Percentiles rank a stretch among this genome's conserved stretches.
Evolutionary conservation across 1,140 invertebrate genomes (phyloP).

Genomic region (Achroia grisella): DNA sequence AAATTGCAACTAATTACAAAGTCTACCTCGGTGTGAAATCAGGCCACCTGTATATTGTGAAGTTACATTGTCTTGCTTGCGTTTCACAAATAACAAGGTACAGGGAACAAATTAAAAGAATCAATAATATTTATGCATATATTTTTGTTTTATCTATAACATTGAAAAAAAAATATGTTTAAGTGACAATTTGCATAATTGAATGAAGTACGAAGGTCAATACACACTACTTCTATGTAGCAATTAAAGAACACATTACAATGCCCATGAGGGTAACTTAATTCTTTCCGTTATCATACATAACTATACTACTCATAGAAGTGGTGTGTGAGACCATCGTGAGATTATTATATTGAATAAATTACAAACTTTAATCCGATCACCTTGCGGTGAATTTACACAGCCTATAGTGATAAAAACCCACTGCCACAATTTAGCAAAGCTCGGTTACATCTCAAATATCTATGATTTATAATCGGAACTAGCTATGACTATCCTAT

Average conservation of each 20-base stretch:
- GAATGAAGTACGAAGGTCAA: conserved; percentile 35
- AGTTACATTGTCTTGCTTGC: too few species aligned
- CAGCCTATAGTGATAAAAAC: conserved; percentile 52
- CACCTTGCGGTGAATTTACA: conserved; percentile 56
- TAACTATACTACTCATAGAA: conserved; percentile 26
- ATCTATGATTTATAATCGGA: conserved; percentile 31
- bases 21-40: too few species aligned
- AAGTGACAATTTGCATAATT: conserved; percentile 65
- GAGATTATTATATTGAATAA: conserved; percentile 35
- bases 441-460: conserved; percentile 23
- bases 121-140: conserved; percentile 60
- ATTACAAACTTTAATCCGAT: conserved; percentile 49
- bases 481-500: conserved; percentile 23
- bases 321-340: conserved; percentile 30
- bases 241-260: conserved; percentile 42
- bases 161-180: conserved; percentile 62
- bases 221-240: conserved; percentile 36
- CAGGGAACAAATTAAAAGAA: conserved; percentile 27
- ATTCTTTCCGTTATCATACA: conserved; percentile 45
- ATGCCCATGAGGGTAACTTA: conserved; percentile 39
- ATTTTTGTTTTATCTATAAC: conserved; percentile 64
- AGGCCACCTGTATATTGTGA: too few species aligned
- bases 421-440: conserved; percentile 40
- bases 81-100: too few species aligned
- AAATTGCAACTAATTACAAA: too few species aligned